Conservation (phyloP, 2,888 invertebrate species). For the Morpho deidamia region DNA sequence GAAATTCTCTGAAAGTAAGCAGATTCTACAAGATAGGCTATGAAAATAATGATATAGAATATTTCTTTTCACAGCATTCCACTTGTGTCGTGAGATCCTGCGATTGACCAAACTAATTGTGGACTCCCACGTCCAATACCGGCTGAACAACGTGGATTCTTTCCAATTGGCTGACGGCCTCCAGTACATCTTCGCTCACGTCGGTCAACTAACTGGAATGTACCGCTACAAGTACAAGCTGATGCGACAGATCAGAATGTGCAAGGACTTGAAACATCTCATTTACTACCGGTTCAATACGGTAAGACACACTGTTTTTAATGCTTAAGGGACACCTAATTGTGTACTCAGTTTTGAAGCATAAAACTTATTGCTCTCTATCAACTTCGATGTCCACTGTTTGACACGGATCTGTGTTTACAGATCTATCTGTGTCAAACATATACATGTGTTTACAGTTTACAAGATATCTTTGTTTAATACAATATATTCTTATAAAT, state of each 20-base stretch:
- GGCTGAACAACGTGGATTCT: conserved; percentile 99
- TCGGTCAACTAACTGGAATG: conserved; percentile 99
- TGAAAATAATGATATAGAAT: too few relatives aligned
- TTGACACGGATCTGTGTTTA: too few relatives aligned
- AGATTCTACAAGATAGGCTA: too few relatives aligned
- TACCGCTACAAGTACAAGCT: conserved; percentile 99
- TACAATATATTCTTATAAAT: too few relatives aligned
- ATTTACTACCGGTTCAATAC: conserved; percentile 99
- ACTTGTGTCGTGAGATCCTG: conserved; percentile 98
- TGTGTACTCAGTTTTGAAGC: too few relatives aligned
- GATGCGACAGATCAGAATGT: conserved; percentile 99
- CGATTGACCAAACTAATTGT: conserved; percentile 99
- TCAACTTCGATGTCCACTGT: too few relatives aligned
- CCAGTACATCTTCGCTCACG: conserved; percentile 99
- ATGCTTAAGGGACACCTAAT: too few relatives aligned
- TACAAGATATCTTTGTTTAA: too few relatives aligned
- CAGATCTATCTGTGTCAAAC: too few relatives aligned
- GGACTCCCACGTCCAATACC: conserved; percentile 99
- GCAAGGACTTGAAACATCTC: conserved; percentile 99
- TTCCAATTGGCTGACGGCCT: conserved; percentile 98
- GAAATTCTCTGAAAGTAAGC: too few relatives aligned
- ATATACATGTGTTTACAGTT: too few relatives aligned
- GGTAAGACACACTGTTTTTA: conserved; percentile 68
- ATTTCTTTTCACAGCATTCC: conserved; percentile 87
- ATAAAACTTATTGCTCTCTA: too few relatives aligned